Evolutionary conservation across 2,113 vertebrate genomes (phyloP), one percentile per base, ranked within the genome.

Genomic region (Tonatia bakeri): DNA sequence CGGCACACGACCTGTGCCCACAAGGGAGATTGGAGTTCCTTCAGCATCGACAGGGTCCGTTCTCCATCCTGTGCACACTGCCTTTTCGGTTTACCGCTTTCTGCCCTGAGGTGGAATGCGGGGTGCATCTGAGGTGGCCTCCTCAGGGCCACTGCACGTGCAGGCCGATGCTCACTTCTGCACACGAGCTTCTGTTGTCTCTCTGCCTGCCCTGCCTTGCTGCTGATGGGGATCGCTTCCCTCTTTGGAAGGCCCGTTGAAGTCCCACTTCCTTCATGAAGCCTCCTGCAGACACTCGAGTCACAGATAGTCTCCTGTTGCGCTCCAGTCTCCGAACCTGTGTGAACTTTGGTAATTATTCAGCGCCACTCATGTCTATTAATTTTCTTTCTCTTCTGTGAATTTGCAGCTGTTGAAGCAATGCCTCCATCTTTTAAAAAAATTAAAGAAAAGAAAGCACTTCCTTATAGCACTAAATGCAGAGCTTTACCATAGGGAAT

Each of bases 241-340:
- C 1, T 36, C 40, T 43, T 56, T 36, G 9, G 43, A 65, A 47
- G 75, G 20, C 54, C 47, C 36, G 26, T 4, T 4, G 26, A 36
- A 52, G 54, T 4, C 75, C 52, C 76, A 0, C 43, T 45, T 70
- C 43, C 54, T 76, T 69, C 28, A 0, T 0, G 22, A 31, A 4
- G 5, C 43, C 52, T 61, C 31, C 33, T 59, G 24, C 2, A 33
- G 17, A 56, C 14, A 0, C 20, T 4, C 9, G 11, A 31, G 40
- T 36, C 65, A 73, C 31, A 9, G 26, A n/a, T 3, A 33, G 12
- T 11, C 31, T 61, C 40, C 10, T 5, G 0, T 20, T 31, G 38
- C 2, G 0, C 5, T 7, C 20, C 0, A 3, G 2, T n/a, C 79
- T 40, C 24, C 14, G 52, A 16, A 31, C 13, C 1, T 1, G 15